Evolutionary conservation across 2,113 vertebrate species (phyloP), one percentile per base, ranked within the genome.

Genomic region (Arothron firmamentum): DNA sequence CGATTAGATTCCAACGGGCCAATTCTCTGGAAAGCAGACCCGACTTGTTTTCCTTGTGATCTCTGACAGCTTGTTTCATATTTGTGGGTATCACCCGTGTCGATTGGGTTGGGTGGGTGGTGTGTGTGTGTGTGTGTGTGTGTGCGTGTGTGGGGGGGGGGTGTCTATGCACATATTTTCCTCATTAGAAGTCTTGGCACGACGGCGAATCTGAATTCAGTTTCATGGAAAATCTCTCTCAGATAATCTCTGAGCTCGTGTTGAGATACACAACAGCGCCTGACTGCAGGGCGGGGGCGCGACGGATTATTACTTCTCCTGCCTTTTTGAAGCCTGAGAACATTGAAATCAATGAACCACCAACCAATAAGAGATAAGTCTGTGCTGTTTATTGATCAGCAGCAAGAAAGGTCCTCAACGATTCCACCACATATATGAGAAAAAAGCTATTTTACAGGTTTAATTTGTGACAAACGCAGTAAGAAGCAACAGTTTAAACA

Each of bases 131-230:
- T 14, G 65, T 77, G 21, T 23, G 21, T 23, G 21, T 23, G 21
- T 23, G 21, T 23, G 21, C 3, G 21, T 23, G 21, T 23, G 21
- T 23, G 21, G 21, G 73, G 56, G 77, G 46, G 66, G 11, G 42
- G 42, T 14, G 57, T 17, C 52, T 56, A 53, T 55, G 63, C 41
- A 69, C 70, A 80, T 67, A 78, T 75, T 85, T 84, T 82, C 51
- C 74, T 66, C 61, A 67, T 81, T 77, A 77, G 52, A 77, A 52
- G 46, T 41, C 25, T 56, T 84, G 77, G 62, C 65, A 53, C 42
- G 51, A 62, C 28, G 18, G 14, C 23, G 47, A 74, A 50, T 57
- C 55, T 59, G 47, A 71, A 57, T 58, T 81, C 19, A 20, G 59
- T 53, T 77, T 68, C 49, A 70, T 70, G 73, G 70, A 72, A 75